Percentiles rank a stretch among this genome's conserved stretches.
Conservation (phyloP, 2,888 invertebrate genomes). For the Heliothis peltigera region DNA sequence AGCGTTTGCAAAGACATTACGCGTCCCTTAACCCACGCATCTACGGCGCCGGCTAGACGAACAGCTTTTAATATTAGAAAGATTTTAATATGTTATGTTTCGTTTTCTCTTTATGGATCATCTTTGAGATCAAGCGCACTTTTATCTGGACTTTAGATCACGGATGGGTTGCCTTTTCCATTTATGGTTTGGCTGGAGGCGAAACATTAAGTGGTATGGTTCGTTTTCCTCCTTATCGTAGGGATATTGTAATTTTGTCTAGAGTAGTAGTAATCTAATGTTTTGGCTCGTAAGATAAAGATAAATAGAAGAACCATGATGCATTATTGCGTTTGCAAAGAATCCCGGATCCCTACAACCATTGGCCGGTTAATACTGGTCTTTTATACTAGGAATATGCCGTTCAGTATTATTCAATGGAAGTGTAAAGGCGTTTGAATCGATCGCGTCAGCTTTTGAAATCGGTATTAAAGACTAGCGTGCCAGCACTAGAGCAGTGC, state of each 20-base stretch:
- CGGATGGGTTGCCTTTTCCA: constrained; percentile 9
- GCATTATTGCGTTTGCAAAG: not conserved
- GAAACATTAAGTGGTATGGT: constrained; percentile 5
- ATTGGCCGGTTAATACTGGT: constrained; percentile 16
- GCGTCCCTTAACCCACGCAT: constrained; percentile 68
- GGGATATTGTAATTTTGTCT: too few relatives aligned
- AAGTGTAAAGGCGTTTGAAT: constrained; percentile 28
- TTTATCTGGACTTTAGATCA: constrained; percentile 38
- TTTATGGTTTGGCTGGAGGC: constrained; percentile 18
- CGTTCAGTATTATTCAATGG: constrained; percentile 17
- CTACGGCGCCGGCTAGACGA: constrained; percentile 70
- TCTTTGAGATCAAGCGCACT: constrained; percentile 22
- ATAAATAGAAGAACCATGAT: not conserved
- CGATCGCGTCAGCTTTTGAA: constrained; percentile 26
- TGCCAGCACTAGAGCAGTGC: not conserved
- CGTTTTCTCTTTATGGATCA: constrained; percentile 30
- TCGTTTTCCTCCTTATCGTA: constrained; percentile 2
- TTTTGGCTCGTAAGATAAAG: too few relatives aligned
- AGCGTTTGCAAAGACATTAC: constrained; percentile 61
- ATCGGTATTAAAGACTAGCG: constrained; percentile 13
- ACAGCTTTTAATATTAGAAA: constrained; percentile 60
- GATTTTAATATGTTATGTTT: constrained; percentile 56
- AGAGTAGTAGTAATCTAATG: too few relatives aligned
- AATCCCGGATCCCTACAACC: constrained; percentile 4
- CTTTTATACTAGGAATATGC: constrained; percentile 27